Evolutionary conservation across 2,888 invertebrate genomes (phyloP).

Genomic region (Disparrhopalites patrizii): DNA sequence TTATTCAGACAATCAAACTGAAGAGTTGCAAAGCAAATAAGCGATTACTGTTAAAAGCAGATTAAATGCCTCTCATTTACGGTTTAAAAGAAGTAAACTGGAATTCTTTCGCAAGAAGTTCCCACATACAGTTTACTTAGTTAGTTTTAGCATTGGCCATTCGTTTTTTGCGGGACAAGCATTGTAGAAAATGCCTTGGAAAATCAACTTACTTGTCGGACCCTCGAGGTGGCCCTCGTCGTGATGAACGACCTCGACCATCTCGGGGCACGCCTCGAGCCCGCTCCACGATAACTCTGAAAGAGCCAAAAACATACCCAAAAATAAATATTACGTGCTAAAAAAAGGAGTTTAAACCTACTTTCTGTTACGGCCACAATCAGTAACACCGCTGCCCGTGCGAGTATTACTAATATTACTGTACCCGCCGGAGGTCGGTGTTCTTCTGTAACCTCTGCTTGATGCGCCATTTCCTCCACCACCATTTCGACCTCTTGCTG

Average conservation of each 20-base stretch:
- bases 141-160: too few relatives aligned
- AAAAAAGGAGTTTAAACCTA: constrained; percentile 20
- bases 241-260: constrained; percentile 56
- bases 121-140: too few relatives aligned
- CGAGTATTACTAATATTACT: constrained; percentile 27
- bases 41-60: too few relatives aligned
- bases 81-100: too few relatives aligned
- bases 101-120: too few relatives aligned
- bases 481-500: constrained; percentile 27
- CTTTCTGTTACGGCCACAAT: constrained; percentile 23
- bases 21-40: too few relatives aligned
- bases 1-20: too few relatives aligned
- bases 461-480: constrained; percentile 27
- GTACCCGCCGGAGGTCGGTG: constrained; percentile 21
- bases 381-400: constrained; percentile 24
- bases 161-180: not conserved
- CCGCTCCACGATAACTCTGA: constrained; percentile 82
- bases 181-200: constrained; percentile 14
- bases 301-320: constrained; percentile 49
- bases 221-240: constrained; percentile 51
- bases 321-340: constrained; percentile 18
- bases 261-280: constrained; percentile 70
- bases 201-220: constrained; percentile 49
- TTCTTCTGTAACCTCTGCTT: constrained; percentile 21
- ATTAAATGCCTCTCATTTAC: too few relatives aligned